Conservation (phyloP, 2,797 vertebrate genomes). For the Leptodactylus fallax region DNA sequence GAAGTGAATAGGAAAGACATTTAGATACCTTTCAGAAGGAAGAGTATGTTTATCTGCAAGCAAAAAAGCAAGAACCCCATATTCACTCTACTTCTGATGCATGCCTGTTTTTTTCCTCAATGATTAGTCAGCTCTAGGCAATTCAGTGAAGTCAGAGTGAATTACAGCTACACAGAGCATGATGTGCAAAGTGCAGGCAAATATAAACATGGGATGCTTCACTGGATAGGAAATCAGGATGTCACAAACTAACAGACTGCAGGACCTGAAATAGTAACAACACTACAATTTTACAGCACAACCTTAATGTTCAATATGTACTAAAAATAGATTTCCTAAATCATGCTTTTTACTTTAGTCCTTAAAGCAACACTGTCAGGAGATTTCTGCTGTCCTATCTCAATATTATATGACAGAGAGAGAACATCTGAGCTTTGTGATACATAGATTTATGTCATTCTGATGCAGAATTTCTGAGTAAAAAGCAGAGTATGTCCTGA, state of each 20-base stretch:
- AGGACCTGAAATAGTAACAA: slow-evolving; percentile 35
- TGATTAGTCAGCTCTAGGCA: slow-evolving; percentile 61
- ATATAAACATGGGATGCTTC: slow-evolving; percentile 59
- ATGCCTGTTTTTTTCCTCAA: slow-evolving; percentile 48
- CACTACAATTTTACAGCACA: slow-evolving; percentile 2
- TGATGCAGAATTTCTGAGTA: no score
- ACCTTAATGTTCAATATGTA: background rate
- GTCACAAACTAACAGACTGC: slow-evolving; percentile 41
- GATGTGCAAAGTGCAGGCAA: slow-evolving; percentile 62
- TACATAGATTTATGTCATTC: no score
- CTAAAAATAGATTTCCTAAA: background rate
- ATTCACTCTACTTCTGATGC: slow-evolving; percentile 43
- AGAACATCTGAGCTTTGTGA: no score
- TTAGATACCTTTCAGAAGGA: background rate
- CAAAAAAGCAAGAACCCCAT: slow-evolving; percentile 16
- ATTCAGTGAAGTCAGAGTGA: slow-evolving; percentile 61
- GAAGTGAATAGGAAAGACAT: background rate
- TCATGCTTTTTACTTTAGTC: background rate
- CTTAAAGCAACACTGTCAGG: background rate
- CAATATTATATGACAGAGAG: no score
- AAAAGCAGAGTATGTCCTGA: no score
- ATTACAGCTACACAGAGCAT: slow-evolving; percentile 60
- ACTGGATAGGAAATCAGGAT: slow-evolving; percentile 51
- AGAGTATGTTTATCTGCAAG: slow-evolving; percentile 27
- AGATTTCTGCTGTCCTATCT: no score